A percentile compares a stretch with the other conserved stretches of the same genome.
Evolutionary conservation across 2,888 invertebrate species (phyloP).

Genomic region (Apamea monoglypha): DNA sequence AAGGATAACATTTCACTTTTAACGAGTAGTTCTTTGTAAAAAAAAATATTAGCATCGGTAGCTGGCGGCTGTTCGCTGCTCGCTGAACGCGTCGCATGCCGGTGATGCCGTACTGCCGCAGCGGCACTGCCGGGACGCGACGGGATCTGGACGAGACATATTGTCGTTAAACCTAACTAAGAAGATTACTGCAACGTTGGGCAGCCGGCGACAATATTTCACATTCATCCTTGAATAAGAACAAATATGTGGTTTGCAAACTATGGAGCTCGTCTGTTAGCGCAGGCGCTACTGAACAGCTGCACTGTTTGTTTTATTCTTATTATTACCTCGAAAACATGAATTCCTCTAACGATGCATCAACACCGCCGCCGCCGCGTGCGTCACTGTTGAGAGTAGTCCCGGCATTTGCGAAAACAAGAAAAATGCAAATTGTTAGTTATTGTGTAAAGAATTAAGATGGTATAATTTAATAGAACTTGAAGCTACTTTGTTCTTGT

Average conservation of each 20-base stretch:
- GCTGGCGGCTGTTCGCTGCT: background rate
- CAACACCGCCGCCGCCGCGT: background rate
- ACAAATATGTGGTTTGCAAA: background rate
- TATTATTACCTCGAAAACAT: background rate
- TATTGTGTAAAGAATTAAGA: conserved; percentile 1
- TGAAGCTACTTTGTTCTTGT: background rate
- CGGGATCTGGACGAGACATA: background rate
- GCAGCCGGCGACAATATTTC: background rate
- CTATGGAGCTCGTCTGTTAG: background rate
- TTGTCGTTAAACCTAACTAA: background rate
- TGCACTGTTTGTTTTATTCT: background rate
- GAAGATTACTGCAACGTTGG: background rate
- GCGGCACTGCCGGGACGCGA: background rate
- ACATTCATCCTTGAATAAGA: background rate
- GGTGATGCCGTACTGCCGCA: background rate
- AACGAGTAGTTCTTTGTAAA: conserved; percentile 52
- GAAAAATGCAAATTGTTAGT: too few species aligned
- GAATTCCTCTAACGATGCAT: background rate
- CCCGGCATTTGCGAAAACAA: background rate
- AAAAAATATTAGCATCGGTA: conserved; percentile 45
- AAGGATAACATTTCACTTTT: conserved; percentile 76
- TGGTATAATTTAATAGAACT: background rate
- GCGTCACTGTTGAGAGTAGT: background rate
- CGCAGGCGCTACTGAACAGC: background rate
- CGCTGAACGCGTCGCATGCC: background rate